Evolutionary conservation across 2,888 invertebrate species (phyloP).

Genomic region (Ditula angustiorana): DNA sequence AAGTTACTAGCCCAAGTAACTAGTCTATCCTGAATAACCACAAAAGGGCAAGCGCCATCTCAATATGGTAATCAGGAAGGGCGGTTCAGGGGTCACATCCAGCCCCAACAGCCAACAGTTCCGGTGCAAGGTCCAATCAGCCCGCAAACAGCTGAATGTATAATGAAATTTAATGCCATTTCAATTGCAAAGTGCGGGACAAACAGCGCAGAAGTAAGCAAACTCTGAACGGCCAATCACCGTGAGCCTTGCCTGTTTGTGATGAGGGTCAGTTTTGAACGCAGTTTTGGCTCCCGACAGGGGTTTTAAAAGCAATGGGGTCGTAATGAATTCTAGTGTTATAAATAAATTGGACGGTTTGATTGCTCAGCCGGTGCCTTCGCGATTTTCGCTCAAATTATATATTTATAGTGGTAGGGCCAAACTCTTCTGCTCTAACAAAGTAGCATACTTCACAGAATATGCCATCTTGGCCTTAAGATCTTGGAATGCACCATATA

Average conservation of each 20-base stretch:
- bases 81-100: slow-evolving; percentile 1
- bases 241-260: background rate
- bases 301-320: no score
- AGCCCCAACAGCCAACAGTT: background rate
- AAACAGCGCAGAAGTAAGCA: background rate
- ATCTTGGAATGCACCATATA: no score
- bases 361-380: no score
- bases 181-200: slow-evolving; percentile 7
- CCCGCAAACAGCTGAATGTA: slow-evolving; percentile 16
- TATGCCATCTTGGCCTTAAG: no score
- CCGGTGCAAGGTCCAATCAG: slow-evolving; percentile 4
- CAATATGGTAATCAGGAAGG: slow-evolving; percentile 13
- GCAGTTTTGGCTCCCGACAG: no score
- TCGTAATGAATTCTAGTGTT: no score
- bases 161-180: slow-evolving; percentile 16
- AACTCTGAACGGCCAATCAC: background rate
- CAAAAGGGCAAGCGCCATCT: slow-evolving; percentile 1
- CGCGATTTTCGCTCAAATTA: no score
- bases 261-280: no score
- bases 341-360: no score
- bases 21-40: background rate
- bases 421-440: no score
- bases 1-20: background rate
- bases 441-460: no score
- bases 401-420: no score